phyloP scores from a whole-genome alignment of 2,888 invertebrate species.

The Hyalella azteca region DNA sequence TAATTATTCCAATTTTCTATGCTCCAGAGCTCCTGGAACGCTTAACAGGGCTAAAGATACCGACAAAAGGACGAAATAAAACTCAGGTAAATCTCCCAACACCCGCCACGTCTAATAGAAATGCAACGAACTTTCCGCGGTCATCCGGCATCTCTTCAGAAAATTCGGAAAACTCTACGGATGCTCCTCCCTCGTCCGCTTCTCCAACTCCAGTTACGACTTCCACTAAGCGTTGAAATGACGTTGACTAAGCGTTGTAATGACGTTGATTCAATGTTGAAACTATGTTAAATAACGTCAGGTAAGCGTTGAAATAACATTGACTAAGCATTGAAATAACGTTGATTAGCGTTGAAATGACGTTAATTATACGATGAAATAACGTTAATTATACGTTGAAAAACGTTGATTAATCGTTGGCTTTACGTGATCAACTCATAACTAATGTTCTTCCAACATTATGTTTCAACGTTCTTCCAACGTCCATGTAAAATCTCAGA shows the following conservation, averaged over 20 bases:
- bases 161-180: no score
- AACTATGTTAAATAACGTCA: not conserved
- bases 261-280: not conserved
- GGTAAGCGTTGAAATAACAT: not conserved
- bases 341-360: not conserved
- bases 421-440: not conserved
- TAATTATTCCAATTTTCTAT: not conserved
- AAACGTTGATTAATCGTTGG: not conserved
- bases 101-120: not conserved
- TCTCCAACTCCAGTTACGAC: not conserved
- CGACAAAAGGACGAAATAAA: not conserved
- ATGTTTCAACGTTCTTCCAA: not conserved
- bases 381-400: not conserved
- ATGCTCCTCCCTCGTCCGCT: not conserved
- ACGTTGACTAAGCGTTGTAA: not conserved
- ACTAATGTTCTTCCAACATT: not conserved
- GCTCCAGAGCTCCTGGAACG: not conserved
- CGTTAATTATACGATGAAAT: not conserved
- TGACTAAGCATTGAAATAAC: not conserved
- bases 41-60: constrained; percentile 6
- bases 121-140: not conserved
- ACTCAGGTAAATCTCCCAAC: not conserved
- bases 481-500: not conserved
- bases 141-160: no score
- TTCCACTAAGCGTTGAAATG: not conserved